phyloP scores from a whole-genome alignment of 2,888 invertebrate genomes.

The Stenotaenia linearis region DNA sequence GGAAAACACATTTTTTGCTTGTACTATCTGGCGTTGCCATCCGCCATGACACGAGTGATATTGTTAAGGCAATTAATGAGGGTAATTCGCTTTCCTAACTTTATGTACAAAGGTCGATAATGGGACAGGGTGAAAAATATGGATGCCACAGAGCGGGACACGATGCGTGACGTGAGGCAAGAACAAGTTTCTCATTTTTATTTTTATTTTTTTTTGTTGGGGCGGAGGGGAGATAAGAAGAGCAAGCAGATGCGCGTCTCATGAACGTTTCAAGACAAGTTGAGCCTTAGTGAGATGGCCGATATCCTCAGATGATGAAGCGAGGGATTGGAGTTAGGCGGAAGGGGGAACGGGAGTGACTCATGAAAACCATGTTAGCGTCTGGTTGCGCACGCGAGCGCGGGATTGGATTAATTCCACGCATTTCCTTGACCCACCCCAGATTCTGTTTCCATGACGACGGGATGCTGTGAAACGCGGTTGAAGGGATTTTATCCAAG shows the following conservation, averaged over 20 bases:
- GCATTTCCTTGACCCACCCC: slow-evolving; percentile 1
- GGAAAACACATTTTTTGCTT: background rate
- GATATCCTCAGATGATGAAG: background rate
- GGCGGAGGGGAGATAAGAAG: background rate
- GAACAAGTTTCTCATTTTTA: background rate
- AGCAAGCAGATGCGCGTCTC: background rate
- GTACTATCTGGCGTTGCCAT: background rate
- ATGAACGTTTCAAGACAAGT: background rate
- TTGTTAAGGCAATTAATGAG: slow-evolving; percentile 4
- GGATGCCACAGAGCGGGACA: background rate
- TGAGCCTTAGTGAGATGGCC: background rate
- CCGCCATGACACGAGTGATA: background rate
- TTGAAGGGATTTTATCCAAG: background rate
- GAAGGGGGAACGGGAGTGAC: background rate
- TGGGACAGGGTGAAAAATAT: background rate
- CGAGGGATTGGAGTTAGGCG: background rate
- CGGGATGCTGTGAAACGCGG: background rate
- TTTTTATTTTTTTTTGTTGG: background rate
- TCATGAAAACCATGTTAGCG: slow-evolving; percentile 9
- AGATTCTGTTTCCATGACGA: slow-evolving; percentile 9
- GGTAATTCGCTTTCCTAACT: background rate
- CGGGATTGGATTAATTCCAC: background rate
- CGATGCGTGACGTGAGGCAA: background rate
- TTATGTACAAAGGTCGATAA: background rate
- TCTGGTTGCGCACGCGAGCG: background rate